Percentiles rank a stretch among this genome's conserved stretches.
These are phyloP conservation scores for Tetragonula clypearis DNA, from an alignment of 1,140 invertebrate species.

Conservation along the genomic window DNA sequence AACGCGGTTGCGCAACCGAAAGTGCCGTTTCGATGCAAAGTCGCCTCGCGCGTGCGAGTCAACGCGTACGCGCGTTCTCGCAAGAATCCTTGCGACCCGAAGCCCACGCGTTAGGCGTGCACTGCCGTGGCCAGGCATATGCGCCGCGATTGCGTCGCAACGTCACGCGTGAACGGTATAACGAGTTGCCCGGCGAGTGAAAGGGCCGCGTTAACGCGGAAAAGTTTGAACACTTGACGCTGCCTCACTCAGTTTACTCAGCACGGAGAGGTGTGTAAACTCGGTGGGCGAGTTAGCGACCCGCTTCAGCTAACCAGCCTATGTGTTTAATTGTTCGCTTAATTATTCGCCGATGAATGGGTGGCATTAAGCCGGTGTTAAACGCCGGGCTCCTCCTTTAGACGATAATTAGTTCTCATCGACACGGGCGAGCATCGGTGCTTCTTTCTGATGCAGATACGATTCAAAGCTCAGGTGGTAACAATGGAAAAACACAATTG, in stretches of 20 bases:
- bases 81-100: constrained; percentile 21
- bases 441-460: too few relatives aligned
- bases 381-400: not conserved
- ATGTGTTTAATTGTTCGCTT: constrained; percentile 10
- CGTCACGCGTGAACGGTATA: constrained; percentile 45
- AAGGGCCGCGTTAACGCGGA: constrained; percentile 31
- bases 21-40: constrained; percentile 26
- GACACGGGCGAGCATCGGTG: not conserved
- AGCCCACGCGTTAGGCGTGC: constrained; percentile 47
- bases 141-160: constrained; percentile 30
- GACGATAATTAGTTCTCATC: not conserved
- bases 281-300: not conserved
- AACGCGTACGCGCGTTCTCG: constrained; percentile 1
- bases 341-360: constrained; percentile 15
- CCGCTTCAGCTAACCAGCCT: not conserved
- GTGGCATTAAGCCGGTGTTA: not conserved
- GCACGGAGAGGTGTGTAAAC: not conserved
- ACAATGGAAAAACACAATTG: not conserved
- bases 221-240: constrained; percentile 21
- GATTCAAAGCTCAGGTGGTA: not conserved
- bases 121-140: not conserved
- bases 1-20: not conserved
- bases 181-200: constrained; percentile 46
- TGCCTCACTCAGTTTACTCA: not conserved
- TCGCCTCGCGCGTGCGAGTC: not conserved